A percentile compares a stretch with the other conserved stretches of the same genome.
Conservation (phyloP, 2,797 vertebrate genomes). For the Spinus pinus region DNA sequence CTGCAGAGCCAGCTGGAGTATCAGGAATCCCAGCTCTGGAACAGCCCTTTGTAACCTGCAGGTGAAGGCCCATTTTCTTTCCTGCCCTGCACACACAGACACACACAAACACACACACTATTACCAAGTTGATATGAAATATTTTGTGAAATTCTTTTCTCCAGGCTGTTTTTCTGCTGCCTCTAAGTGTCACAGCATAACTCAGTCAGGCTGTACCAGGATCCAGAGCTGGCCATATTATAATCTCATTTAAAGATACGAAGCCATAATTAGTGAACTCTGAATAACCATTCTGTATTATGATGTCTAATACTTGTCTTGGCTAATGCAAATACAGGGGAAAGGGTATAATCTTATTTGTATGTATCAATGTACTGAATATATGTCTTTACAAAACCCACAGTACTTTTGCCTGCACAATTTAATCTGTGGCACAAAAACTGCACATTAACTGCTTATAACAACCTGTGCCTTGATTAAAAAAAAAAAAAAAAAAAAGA, state of each 20-base stretch:
- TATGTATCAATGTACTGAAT: slow-evolving; percentile 72
- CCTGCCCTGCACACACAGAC: neutral
- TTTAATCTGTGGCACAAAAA: slow-evolving; percentile 41
- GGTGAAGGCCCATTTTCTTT: neutral
- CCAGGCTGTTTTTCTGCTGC: slow-evolving; percentile 67
- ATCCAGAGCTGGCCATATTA: slow-evolving; percentile 76
- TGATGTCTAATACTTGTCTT: slow-evolving; percentile 60
- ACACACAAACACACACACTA: neutral
- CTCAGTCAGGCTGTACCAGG: slow-evolving; percentile 81
- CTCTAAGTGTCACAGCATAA: slow-evolving; percentile 71
- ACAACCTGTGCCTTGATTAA: slow-evolving; percentile 34
- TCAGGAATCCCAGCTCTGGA: neutral
- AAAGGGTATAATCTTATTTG: slow-evolving; percentile 76
- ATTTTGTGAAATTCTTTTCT: slow-evolving; percentile 41
- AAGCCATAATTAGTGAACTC: slow-evolving; percentile 75
- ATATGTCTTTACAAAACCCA: slow-evolving; percentile 67
- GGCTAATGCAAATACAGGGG: slow-evolving; percentile 65
- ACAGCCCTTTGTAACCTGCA: neutral
- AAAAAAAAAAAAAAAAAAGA: neutral
- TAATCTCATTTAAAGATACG: slow-evolving; percentile 81
- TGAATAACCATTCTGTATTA: slow-evolving; percentile 78
- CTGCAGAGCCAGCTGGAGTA: neutral
- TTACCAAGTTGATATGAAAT: slow-evolving; percentile 14
- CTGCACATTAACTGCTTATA: slow-evolving; percentile 51
- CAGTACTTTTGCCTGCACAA: slow-evolving; percentile 56